Evolutionary conservation across 2,113 vertebrate genomes (phyloP).

Genomic region (Colinus virginianus): DNA sequence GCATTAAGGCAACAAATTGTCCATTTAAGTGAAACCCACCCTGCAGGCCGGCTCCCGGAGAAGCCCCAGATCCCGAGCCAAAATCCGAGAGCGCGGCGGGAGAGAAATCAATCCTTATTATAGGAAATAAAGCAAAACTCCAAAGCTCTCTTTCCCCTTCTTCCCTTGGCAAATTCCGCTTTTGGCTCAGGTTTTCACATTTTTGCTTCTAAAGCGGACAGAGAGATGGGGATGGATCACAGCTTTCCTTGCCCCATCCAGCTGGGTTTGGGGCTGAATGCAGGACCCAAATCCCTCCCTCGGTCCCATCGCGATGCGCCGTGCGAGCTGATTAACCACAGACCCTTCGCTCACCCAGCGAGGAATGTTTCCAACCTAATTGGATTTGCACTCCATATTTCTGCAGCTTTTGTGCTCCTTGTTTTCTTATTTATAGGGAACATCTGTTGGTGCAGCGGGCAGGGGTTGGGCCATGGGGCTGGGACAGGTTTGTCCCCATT

Average conservation of each 20-base stretch:
- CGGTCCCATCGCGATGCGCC: background rate
- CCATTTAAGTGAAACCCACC: background rate
- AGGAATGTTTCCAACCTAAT: background rate
- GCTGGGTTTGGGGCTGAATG: background rate
- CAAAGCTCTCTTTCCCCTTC: background rate
- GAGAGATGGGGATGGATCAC: background rate
- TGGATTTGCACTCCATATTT: background rate
- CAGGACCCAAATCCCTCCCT: background rate
- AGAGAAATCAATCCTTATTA: background rate
- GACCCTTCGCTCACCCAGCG: background rate
- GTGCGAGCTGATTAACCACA: background rate
- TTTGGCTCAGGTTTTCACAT: background rate
- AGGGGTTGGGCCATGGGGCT: background rate
- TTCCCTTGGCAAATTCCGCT: background rate
- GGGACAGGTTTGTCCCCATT: background rate
- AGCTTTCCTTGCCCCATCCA: too few species aligned
- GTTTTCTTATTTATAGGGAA: slow-evolving; percentile 18
- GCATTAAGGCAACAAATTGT: slow-evolving; percentile 44
- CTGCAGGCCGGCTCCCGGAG: background rate
- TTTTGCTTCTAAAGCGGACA: background rate
- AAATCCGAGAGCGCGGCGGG: background rate
- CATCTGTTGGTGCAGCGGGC: background rate
- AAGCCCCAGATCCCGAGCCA: background rate
- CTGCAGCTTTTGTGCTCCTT: slow-evolving; percentile 17
- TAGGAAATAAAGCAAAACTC: background rate